phyloP scores from a whole-genome alignment of 2,113 vertebrate genomes.

The Gambusia holbrooki region DNA sequence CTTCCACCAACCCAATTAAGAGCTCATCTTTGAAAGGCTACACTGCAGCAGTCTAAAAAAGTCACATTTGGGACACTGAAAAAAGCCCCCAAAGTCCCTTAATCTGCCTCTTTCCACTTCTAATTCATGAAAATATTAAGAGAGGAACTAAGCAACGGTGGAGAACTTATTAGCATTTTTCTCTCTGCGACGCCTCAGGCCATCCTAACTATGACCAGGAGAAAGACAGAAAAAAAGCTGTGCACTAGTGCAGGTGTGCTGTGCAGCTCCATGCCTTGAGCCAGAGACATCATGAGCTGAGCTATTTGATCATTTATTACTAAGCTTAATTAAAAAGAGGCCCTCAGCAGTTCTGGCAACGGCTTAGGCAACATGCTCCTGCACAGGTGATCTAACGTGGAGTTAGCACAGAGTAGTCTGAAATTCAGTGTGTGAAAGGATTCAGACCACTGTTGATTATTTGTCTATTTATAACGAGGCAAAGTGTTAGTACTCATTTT shows the following conservation, averaged over 20 bases:
- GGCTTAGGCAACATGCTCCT: slow-evolving; percentile 54
- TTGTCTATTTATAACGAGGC: neutral
- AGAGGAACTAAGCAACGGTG: neutral
- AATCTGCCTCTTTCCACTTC: neutral
- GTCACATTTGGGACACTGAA: slow-evolving; percentile 29
- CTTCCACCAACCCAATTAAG: slow-evolving; percentile 53
- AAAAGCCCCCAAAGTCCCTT: neutral
- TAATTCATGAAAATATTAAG: slow-evolving; percentile 30
- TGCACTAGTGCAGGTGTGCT: slow-evolving; percentile 41
- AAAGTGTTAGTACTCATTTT: neutral
- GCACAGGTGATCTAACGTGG: slow-evolving; percentile 41
- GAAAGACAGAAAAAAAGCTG: neutral
- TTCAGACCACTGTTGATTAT: slow-evolving; percentile 16
- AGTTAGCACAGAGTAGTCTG: slow-evolving; percentile 24
- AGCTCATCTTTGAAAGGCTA: slow-evolving; percentile 46
- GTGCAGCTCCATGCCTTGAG: slow-evolving; percentile 27
- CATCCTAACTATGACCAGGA: neutral
- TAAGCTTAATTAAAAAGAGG: slow-evolving; percentile 62
- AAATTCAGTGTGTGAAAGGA: slow-evolving; percentile 16
- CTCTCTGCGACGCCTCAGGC: neutral
- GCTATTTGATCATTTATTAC: slow-evolving; percentile 59
- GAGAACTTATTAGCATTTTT: slow-evolving; percentile 10
- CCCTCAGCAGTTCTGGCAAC: slow-evolving; percentile 32
- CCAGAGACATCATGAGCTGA: slow-evolving; percentile 32
- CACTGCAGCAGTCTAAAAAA: slow-evolving; percentile 14